These are phyloP conservation scores for Megaleporinus macrocephalus DNA, from an alignment of 2,113 vertebrate species.

Conservation along the genomic window DNA sequence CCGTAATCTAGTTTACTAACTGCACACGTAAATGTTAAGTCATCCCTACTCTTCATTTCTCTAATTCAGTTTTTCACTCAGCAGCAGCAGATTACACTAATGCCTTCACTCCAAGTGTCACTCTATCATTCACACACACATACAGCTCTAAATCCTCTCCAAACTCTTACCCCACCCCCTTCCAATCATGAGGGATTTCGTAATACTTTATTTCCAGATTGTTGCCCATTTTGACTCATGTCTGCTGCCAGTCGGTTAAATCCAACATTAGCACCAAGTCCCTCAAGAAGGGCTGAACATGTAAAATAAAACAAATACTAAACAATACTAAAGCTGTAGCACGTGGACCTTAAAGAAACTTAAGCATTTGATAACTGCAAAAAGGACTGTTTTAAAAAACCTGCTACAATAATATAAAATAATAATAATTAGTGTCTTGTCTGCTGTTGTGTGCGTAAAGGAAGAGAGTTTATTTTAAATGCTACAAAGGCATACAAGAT, in stretches of 20 bases:
- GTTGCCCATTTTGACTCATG: not conserved
- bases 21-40: not conserved
- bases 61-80: not conserved
- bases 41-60: not conserved
- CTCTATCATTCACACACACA: too few species aligned
- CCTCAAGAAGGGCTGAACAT: not conserved
- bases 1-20: not conserved
- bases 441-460: too few species aligned
- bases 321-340: too few species aligned
- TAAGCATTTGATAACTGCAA: too few species aligned
- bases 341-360: too few species aligned
- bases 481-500: too few species aligned
- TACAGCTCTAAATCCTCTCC: not conserved
- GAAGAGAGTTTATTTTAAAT: too few species aligned
- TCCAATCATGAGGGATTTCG: not conserved
- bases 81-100: not conserved
- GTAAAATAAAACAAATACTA: too few species aligned
- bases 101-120: not conserved
- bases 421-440: too few species aligned
- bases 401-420: too few species aligned
- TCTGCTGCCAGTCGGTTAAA: not conserved
- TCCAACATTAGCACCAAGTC: slow-evolving; percentile 2
- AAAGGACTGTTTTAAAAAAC: too few species aligned
- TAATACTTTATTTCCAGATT: not conserved
- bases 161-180: too few species aligned